Conservation (phyloP, 2,113 vertebrate species). For the Ictidomys tridecemlineatus region DNA sequence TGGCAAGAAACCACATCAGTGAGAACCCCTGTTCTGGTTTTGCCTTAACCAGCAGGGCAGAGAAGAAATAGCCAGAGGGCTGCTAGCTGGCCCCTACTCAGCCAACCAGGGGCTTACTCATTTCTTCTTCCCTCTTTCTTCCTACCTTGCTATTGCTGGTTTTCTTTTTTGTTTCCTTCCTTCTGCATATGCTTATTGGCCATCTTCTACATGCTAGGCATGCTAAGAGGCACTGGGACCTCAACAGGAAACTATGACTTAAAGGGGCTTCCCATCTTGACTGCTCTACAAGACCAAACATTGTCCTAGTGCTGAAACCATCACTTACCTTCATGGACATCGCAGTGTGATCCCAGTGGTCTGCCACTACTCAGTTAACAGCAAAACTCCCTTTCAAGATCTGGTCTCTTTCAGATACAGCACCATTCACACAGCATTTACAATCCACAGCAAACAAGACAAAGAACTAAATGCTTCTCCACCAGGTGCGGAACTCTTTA, state of each 20-base stretch:
- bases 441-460: not conserved
- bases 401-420: not conserved
- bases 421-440: not conserved
- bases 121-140: not conserved
- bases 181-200: not conserved
- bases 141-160: not conserved
- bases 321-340: not conserved
- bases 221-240: not conserved
- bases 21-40: constrained; percentile 45
- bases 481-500: not conserved
- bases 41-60: not conserved
- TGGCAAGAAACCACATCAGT: constrained; percentile 1
- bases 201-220: no score
- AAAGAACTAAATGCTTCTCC: not conserved
- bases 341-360: not conserved
- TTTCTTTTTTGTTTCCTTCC: not conserved
- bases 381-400: not conserved
- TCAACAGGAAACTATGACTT: not conserved
- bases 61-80: not conserved
- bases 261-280: not conserved
- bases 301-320: not conserved
- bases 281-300: not conserved
- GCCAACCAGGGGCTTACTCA: not conserved
- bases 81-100: not conserved
- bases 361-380: not conserved